Evolutionary conservation across 2,888 invertebrate species (phyloP).

Genomic region (Creontiades dilutus): DNA sequence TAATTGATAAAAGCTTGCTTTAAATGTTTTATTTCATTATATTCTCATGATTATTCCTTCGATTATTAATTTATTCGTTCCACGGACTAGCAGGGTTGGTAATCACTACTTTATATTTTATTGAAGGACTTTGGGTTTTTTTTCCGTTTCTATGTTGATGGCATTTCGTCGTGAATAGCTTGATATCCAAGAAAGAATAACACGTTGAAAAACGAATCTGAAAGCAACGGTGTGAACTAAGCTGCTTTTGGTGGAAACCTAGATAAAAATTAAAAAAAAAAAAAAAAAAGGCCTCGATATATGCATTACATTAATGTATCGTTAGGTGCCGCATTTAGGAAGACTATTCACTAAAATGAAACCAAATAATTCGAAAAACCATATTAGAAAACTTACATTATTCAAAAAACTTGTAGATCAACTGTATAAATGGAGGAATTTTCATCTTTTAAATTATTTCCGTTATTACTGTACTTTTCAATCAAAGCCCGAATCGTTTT

Average conservation of each 20-base stretch:
- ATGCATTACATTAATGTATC: neutral
- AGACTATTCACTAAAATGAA: too few relatives aligned
- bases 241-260: too few relatives aligned
- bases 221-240: too few relatives aligned
- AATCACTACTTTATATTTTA: conserved; percentile 35
- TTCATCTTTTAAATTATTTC: too few relatives aligned
- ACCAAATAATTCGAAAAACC: too few relatives aligned
- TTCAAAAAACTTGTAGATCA: too few relatives aligned
- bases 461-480: too few relatives aligned
- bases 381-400: too few relatives aligned
- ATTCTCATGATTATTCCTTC: conserved; percentile 55
- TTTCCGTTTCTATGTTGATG: neutral
- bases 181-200: neutral
- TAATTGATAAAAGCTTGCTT: conserved; percentile 38
- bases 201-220: neutral
- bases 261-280: too few relatives aligned
- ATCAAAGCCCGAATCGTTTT: too few relatives aligned
- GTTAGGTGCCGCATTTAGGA: neutral
- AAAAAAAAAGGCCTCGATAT: too few relatives aligned
- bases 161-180: neutral
- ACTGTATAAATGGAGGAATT: too few relatives aligned
- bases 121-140: neutral
- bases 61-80: conserved; percentile 47
- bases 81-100: conserved; percentile 65
- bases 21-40: conserved; percentile 38